Conservation (phyloP, 1,140 invertebrate species). For the Temnothorax curvispinosus region DNA sequence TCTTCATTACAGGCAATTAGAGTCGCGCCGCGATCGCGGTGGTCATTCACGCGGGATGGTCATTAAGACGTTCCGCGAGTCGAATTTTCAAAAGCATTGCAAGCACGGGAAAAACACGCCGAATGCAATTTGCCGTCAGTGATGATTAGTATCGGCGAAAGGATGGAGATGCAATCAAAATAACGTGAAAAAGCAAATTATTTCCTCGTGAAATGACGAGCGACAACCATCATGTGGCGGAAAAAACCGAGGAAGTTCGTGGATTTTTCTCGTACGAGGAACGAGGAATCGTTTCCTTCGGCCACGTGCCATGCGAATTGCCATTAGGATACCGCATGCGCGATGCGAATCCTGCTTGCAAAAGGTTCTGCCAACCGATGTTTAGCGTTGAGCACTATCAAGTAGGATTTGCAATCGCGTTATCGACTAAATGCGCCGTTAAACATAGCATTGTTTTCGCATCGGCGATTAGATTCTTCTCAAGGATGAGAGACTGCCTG, state of each 20-base stretch:
- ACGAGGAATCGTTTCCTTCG: not conserved
- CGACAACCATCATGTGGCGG: not conserved
- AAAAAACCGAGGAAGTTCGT: not conserved
- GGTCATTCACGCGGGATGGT: conserved; percentile 20
- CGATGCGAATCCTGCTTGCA: not conserved
- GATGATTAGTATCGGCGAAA: conserved; percentile 15
- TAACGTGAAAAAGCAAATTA: conserved; percentile 27
- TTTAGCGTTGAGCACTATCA: not conserved
- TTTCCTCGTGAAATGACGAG: conserved; percentile 1
- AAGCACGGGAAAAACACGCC: not conserved
- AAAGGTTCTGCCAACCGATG: not conserved
- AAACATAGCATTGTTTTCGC: conserved; percentile 47
- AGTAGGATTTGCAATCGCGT: conserved; percentile 14
- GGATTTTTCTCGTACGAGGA: not conserved
- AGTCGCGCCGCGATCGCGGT: conserved; percentile 5
- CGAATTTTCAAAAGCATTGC: conserved; percentile 45
- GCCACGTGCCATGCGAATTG: not conserved
- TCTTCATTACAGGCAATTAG: conserved; percentile 67
- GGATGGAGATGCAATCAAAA: conserved; percentile 9
- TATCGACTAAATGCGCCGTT: conserved; percentile 24
- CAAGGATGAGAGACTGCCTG: conserved; percentile 40
- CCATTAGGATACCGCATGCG: not conserved
- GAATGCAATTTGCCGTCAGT: conserved; percentile 22
- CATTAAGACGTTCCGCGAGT: conserved; percentile 17
- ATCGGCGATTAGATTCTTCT: conserved; percentile 35